Percentiles rank a stretch among this genome's conserved stretches.
These are phyloP conservation scores for Reticulitermes speratus DNA, from an alignment of 1,140 invertebrate genomes.

Conservation along the genomic window DNA sequence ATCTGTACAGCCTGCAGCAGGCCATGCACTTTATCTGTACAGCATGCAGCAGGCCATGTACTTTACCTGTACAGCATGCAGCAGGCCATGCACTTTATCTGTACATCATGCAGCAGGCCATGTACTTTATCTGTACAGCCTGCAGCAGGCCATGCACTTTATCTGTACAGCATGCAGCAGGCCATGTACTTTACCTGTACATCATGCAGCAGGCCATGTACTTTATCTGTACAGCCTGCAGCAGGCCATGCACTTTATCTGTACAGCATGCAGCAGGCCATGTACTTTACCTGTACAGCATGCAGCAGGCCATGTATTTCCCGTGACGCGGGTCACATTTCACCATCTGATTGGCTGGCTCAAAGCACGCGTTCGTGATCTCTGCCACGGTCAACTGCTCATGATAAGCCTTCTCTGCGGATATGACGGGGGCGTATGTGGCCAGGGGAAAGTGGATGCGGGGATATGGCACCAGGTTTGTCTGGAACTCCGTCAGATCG, in stretches of 20 bases:
- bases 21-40: constrained; percentile 54
- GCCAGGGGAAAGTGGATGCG: constrained; percentile 74
- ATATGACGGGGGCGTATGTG: constrained; percentile 65
- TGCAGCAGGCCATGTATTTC: constrained; percentile 57
- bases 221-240: constrained; percentile 65
- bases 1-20: constrained; percentile 75
- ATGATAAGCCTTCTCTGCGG: constrained; percentile 64
- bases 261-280: constrained; percentile 81
- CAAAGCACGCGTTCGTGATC: constrained; percentile 76
- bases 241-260: constrained; percentile 57
- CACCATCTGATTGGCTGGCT: constrained; percentile 90
- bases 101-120: constrained; percentile 81
- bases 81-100: constrained; percentile 57
- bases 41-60: constrained; percentile 82
- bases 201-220: constrained; percentile 82
- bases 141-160: constrained; percentile 69
- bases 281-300: constrained; percentile 61
- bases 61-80: constrained; percentile 65
- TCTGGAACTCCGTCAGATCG: constrained; percentile 72
- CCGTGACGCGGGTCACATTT: constrained; percentile 81
- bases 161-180: constrained; percentile 75
- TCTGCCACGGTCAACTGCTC: constrained; percentile 61
- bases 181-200: constrained; percentile 54
- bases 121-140: constrained; percentile 62
- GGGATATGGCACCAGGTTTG: constrained; percentile 82